Evolutionary conservation across 2,888 invertebrate genomes (phyloP), one percentile per base, ranked within the genome.

Genomic region (Linnaemya tessellans): DNA sequence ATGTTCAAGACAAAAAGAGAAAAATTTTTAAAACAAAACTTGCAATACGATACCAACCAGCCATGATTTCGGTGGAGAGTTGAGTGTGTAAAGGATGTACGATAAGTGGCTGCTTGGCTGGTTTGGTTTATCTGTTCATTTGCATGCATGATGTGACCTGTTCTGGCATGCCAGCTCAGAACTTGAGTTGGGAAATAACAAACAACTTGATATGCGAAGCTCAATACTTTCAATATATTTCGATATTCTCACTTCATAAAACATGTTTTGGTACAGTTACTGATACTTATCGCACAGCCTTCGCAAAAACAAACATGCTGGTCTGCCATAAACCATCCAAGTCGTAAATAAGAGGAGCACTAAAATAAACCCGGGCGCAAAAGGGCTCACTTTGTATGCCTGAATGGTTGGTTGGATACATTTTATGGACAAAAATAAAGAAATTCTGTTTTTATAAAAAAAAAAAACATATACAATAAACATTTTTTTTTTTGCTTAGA

Each of bases 361-460:
- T 35, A 38, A 35, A 68, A 68, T 18, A 79, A 70, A 35, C 41
- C n/a, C 70, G 62, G 70, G 51, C 79, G 64, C 62, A 43, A 54
- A 75, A 81, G 65, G 81, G 62, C 11, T 70, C 51, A 75, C 18
- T 79, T 81, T 68, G 18, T n/a, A 74, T 60, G 80, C 49, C 43
- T 68, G 68, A 68, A 67, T 74, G 81, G 54, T 41, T 74, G 81
- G 54, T 41, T 75, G 74, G 35, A 20, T 75, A 74, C 43, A 62
- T 75, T 73, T 77, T 54, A 43, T 70, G 62, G 49, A 58, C 62
- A 70, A 41, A 62, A 62, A 70, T 18, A 62, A 62, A 62, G 10
- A 41, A 60, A 41, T 8, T 43, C 15, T 60, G 49, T 20, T 46
- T 18, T 30, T 5, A 30, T 30, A 30, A 30, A 30, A 30, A 30